Conservation (phyloP, 2,888 invertebrate species). For the Heliothis peltigera region DNA sequence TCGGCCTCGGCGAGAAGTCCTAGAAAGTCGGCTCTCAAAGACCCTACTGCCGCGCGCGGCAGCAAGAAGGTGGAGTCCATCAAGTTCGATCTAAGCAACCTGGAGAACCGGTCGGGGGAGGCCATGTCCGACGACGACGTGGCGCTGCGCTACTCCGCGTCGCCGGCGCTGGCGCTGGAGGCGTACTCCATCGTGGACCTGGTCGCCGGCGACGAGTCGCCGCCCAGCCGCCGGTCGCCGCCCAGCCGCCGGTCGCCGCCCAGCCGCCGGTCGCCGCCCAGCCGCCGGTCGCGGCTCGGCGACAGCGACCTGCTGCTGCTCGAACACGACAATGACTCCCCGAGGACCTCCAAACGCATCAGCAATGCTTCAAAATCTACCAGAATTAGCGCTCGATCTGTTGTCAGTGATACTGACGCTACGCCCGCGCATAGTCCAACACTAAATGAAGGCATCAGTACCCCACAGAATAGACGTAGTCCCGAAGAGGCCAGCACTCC, state of each 20-base stretch:
- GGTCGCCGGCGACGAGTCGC: conserved; percentile 77
- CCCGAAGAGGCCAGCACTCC: conserved; percentile 78
- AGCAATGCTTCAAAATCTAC: conserved; percentile 49
- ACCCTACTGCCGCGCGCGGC: conserved; percentile 68
- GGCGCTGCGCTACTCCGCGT: conserved; percentile 73
- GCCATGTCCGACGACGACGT: conserved; percentile 63
- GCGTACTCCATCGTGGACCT: conserved; percentile 83
- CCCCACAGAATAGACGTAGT: conserved; percentile 75
- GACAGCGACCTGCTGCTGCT: conserved; percentile 72
- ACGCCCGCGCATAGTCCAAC: conserved; percentile 30
- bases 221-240: no score
- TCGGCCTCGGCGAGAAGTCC: conserved; percentile 66
- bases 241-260: conserved; percentile 74
- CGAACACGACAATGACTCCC: conserved; percentile 68
- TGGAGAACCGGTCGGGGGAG: conserved; percentile 60
- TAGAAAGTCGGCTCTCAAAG: conserved; percentile 80
- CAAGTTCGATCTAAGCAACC: conserved; percentile 83
- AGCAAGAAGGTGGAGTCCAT: conserved; percentile 80
- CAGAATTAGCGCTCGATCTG: conserved; percentile 8
- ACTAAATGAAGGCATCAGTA: conserved; percentile 65
- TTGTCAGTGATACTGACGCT: neutral
- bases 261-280: conserved; percentile 67
- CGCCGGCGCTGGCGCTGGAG: conserved; percentile 69
- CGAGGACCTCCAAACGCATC: conserved; percentile 65
- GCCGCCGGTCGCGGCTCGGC: conserved; percentile 74